phyloP scores from a whole-genome alignment of 1,140 invertebrate species.

The Ditylenchus dipsaci region DNA sequence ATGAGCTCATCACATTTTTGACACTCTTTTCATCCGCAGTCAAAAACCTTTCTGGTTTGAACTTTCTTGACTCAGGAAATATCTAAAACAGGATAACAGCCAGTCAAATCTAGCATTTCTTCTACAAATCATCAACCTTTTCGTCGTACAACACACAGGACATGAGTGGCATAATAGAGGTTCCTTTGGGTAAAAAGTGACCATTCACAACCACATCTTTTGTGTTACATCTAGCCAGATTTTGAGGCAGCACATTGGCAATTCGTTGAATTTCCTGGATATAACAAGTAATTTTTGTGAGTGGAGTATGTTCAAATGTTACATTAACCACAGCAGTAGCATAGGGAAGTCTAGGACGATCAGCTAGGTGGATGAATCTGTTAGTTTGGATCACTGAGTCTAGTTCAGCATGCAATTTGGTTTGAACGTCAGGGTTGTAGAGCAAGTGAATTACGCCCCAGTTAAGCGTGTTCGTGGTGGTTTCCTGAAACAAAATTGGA shows the following conservation, averaged over 20 bases:
- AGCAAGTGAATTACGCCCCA: constrained; percentile 81
- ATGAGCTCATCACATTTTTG: constrained; percentile 6
- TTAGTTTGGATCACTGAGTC: constrained; percentile 2
- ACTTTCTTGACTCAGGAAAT: constrained; percentile 1
- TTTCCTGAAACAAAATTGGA: constrained; percentile 64
- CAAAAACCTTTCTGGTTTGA: constrained; percentile 5
- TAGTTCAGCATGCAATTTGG: constrained; percentile 26
- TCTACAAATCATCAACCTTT: constrained; percentile 18
- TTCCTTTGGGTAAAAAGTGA: constrained; percentile 13
- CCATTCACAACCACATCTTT: constrained; percentile 22
- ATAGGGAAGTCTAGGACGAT: constrained; percentile 18
- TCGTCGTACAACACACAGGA: constrained; percentile 29
- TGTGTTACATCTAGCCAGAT: constrained; percentile 15
- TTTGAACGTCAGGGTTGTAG: constrained; percentile 68
- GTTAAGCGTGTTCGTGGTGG: constrained; percentile 73
- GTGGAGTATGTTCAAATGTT: background rate
- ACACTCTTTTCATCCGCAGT: constrained; percentile 59
- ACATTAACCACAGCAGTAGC: constrained; percentile 23
- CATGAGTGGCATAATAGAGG: constrained; percentile 22
- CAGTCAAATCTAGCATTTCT: background rate
- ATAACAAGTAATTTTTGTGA: background rate
- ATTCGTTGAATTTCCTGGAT: constrained; percentile 33
- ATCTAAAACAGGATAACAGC: background rate
- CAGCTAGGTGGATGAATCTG: constrained; percentile 1
- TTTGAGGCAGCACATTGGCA: constrained; percentile 28